Conservation (phyloP, 2,888 invertebrate species). For the Idaea dimidiata region DNA sequence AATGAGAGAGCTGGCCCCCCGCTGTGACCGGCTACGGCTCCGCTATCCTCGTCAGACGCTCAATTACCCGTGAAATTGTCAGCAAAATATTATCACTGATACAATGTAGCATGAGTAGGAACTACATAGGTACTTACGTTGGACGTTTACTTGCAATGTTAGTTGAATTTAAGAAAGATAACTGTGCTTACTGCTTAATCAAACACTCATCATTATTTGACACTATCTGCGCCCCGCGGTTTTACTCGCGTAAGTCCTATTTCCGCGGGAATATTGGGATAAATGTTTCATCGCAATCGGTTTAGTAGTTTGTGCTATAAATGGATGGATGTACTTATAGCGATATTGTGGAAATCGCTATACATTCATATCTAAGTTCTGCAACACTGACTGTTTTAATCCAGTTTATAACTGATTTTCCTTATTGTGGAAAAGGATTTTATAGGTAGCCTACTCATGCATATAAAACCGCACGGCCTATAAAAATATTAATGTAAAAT, state of each 20-base stretch:
- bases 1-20: conserved; percentile 39
- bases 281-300: too few species aligned
- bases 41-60: conserved; percentile 57
- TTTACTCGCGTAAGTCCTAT: too few species aligned
- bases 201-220: not conserved
- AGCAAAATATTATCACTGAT: conserved; percentile 23
- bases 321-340: too few species aligned
- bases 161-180: not conserved
- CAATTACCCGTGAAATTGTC: conserved; percentile 73
- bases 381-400: too few species aligned
- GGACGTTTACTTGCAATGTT: not conserved
- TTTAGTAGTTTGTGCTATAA: too few species aligned
- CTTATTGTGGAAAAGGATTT: not conserved
- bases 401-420: too few species aligned
- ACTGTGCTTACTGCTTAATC: not conserved
- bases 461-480: not conserved
- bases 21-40: conserved; percentile 38
- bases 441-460: not conserved
- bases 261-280: too few species aligned
- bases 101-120: not conserved
- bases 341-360: too few species aligned
- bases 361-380: too few species aligned
- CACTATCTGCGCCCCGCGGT: too few species aligned
- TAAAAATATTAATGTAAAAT: not conserved
- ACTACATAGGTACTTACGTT: conserved; percentile 10